These are phyloP conservation scores for Pristionchus arcanus DNA, from an alignment of 2,888 invertebrate species.

Conservation along the genomic window DNA sequence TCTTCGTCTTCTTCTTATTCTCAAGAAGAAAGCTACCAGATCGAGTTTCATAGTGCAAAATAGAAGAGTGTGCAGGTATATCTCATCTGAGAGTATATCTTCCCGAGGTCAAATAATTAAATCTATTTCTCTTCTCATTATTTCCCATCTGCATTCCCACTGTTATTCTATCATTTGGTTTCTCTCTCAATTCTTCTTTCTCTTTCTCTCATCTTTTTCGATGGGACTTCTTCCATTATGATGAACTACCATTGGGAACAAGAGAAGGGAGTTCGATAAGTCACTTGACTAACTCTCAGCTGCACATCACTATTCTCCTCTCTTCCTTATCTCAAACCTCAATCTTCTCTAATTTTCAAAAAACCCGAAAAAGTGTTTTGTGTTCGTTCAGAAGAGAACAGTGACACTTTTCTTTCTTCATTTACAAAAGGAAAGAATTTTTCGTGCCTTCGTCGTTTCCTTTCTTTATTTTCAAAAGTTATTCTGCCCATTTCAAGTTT, in stretches of 20 bases:
- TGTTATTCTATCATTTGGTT: not conserved
- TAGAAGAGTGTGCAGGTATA: not conserved
- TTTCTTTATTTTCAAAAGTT: not conserved
- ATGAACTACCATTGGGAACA: slow-evolving; percentile 17
- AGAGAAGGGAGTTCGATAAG: not conserved
- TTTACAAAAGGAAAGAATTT: not conserved
- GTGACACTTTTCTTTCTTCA: not conserved
- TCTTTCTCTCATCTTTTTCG: not conserved
- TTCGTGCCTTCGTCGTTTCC: not conserved
- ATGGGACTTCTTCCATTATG: slow-evolving; percentile 22
- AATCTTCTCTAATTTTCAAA: not conserved
- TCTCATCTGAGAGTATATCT: not conserved
- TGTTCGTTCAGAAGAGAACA: not conserved
- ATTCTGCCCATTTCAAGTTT: not conserved
- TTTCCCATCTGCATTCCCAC: not conserved
- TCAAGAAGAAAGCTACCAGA: not conserved
- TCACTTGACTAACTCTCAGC: not conserved
- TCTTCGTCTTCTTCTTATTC: not conserved
- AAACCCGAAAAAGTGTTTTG: not conserved
- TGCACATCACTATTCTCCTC: not conserved
- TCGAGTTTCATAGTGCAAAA: slow-evolving; percentile 32
- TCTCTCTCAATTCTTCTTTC: not conserved
- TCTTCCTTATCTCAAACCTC: not conserved
- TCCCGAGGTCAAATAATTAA: not conserved
- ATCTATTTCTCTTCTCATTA: not conserved